Evolutionary conservation across 2,797 vertebrate species (phyloP), one percentile per base, ranked within the genome.

Genomic region (Artibeus lituratus): DNA sequence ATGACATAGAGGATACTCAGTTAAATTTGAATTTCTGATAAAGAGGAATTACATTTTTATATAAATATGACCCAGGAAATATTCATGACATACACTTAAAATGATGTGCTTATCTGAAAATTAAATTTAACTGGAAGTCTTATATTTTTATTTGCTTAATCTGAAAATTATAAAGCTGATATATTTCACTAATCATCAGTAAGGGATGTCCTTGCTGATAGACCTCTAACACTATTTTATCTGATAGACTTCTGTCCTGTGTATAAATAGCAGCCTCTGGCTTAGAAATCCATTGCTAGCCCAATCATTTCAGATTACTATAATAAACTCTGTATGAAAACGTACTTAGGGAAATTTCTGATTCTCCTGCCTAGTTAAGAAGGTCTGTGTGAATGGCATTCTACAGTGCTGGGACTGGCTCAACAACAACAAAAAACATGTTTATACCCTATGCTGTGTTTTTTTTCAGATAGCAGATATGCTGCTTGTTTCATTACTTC

Each of bases 21-120:
- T 78, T 74, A 87, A 42, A 83, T 95, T 82, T 88, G 59, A 96
- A 95, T 95, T 95, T 90, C 39, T 95, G 21, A 65, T 73, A 90
- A 96, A 77, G 70, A 70, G n/a, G 29, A 90, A 78, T 87, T 65
- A 37, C 1, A 26, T 55, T 82, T 90, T 85, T 81, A 29, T 44
- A n/a, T 70, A 73, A 72, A 84, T 87, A 65, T 57, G 65, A 81
- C 5, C 69, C 0, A 16, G 21, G 24, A 2, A 83, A 49, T 89
- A 86, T 91, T 80, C 76, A 15, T 26, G 65, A 73, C 14, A 73
- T 44, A 42, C 5, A 32, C 53, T 81, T 62, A 85, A 78, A 87
- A 77, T 72, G 2, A 70, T 73, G 55, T 59, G 19, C 87, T 87
- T 42, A 12, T 44, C 8, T 82, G 22, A 95, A 88, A 90, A 62